These are phyloP conservation scores for Monochamus alternatus DNA, from an alignment of 2,888 invertebrate genomes.

Conservation along the genomic window DNA sequence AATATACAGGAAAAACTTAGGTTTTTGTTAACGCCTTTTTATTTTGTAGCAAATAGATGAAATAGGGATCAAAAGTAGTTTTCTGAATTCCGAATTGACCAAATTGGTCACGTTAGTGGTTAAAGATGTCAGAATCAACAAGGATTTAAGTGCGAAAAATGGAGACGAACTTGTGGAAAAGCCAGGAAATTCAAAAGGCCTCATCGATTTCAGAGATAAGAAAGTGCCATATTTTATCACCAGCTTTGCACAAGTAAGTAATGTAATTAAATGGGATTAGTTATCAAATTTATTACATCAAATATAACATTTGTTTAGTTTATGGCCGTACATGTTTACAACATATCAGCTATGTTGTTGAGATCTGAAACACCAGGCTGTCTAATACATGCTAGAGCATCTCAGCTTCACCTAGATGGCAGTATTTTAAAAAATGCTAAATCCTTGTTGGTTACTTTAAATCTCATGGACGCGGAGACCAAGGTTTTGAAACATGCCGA, in stretches of 20 bases:
- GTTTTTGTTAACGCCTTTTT: conserved; percentile 15
- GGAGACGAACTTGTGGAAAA: conserved; percentile 63
- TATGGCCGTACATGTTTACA: conserved; percentile 88
- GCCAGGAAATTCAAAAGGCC: conserved; percentile 69
- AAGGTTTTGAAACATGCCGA: conserved; percentile 74
- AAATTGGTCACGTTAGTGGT: conserved; percentile 89
- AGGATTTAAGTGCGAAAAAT: conserved; percentile 74
- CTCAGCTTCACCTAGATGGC: conserved; percentile 80
- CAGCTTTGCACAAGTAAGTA: conserved; percentile 85
- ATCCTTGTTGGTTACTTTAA: conserved; percentile 82
- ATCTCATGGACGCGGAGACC: conserved; percentile 78
- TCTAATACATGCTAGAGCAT: conserved; percentile 81
- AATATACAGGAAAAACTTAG: conserved; percentile 39
- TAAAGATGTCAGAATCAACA: conserved; percentile 85
- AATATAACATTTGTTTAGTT: conserved; percentile 74
- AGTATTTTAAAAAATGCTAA: conserved; percentile 81
- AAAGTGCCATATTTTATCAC: conserved; percentile 86
- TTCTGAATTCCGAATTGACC: conserved; percentile 90
- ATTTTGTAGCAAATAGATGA: conserved; percentile 84
- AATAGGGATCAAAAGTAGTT: conserved; percentile 88
- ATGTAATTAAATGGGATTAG: neutral
- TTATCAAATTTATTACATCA: too few relatives aligned
- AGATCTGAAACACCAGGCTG: conserved; percentile 79
- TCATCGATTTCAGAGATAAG: conserved; percentile 79
- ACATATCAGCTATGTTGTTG: conserved; percentile 78